phyloP scores from a whole-genome alignment of 2,888 invertebrate species.

The Chalcis sispes region DNA sequence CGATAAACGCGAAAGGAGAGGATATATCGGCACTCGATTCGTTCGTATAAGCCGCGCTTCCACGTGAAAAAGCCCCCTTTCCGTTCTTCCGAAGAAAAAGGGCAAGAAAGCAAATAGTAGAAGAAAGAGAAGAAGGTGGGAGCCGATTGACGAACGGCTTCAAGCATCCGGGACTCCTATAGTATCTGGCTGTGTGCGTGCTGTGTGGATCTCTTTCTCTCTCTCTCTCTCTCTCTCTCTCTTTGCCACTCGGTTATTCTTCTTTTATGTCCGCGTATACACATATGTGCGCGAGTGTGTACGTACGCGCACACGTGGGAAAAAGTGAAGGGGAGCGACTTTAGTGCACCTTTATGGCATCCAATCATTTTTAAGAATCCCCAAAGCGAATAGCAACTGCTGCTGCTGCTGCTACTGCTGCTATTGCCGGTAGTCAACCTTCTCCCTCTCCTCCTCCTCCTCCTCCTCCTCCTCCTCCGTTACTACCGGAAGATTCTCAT shows the following conservation, averaged over 20 bases:
- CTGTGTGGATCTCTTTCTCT: no score
- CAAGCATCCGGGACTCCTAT: no score
- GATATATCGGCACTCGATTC: slow-evolving; percentile 31
- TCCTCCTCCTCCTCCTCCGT: neutral
- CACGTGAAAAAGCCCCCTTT: no score
- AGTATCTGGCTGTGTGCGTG: no score
- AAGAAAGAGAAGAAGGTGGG: neutral
- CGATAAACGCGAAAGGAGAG: slow-evolving; percentile 38
- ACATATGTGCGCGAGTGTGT: no score
- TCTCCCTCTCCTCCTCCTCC: no score
- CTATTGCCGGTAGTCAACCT: no score
- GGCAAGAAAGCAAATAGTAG: neutral
- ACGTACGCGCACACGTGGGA: no score
- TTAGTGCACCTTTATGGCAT: slow-evolving; percentile 60
- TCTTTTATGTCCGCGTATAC: no score
- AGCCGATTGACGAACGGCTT: slow-evolving; percentile 31
- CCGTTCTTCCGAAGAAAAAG: neutral
- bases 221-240: neutral
- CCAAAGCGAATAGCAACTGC: slow-evolving; percentile 49
- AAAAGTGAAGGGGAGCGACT: neutral
- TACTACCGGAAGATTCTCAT: slow-evolving; percentile 58
- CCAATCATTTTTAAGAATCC: slow-evolving; percentile 68
- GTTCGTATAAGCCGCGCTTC: slow-evolving; percentile 26
- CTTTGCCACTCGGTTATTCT: no score
- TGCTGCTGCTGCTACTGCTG: no score